Percentiles rank a stretch among this genome's conserved stretches.
Evolutionary conservation across 2,888 invertebrate species (phyloP).

Genomic region (Orthosia gracilis): DNA sequence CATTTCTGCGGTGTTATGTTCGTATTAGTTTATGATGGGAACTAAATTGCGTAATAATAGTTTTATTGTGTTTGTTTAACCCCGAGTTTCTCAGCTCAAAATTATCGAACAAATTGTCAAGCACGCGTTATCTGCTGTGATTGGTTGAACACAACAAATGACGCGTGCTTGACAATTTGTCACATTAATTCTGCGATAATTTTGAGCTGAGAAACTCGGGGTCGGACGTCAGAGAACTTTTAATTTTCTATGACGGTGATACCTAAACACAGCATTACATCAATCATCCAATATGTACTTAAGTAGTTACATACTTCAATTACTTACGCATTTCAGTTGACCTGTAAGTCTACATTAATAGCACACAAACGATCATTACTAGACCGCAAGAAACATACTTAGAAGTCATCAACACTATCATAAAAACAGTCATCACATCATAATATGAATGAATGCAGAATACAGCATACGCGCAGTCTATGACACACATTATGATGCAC

Average conservation of each 20-base stretch:
- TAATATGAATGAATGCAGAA: slow-evolving; percentile 39
- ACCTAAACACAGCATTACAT: background rate
- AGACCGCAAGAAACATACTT: slow-evolving; percentile 21
- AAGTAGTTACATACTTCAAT: no score
- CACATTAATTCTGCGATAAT: no score
- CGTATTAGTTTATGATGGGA: slow-evolving; percentile 11
- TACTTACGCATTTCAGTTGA: slow-evolving; percentile 16
- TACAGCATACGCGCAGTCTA: slow-evolving; percentile 7
- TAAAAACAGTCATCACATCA: slow-evolving; percentile 46
- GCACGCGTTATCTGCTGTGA: no score
- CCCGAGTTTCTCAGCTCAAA: no score
- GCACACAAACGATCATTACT: slow-evolving; percentile 20
- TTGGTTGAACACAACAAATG: no score
- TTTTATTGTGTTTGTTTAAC: background rate
- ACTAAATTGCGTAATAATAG: slow-evolving; percentile 23
- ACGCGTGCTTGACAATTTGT: no score
- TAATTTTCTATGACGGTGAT: background rate
- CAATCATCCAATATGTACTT: background rate
- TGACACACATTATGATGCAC: slow-evolving; percentile 31
- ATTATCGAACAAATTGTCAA: no score
- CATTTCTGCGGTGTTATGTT: background rate
- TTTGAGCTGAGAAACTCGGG: no score
- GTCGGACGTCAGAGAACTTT: background rate
- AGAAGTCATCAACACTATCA: slow-evolving; percentile 35
- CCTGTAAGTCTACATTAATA: slow-evolving; percentile 25